Conservation (phyloP, 2,888 invertebrate species). For the Venusia cambrica region DNA sequence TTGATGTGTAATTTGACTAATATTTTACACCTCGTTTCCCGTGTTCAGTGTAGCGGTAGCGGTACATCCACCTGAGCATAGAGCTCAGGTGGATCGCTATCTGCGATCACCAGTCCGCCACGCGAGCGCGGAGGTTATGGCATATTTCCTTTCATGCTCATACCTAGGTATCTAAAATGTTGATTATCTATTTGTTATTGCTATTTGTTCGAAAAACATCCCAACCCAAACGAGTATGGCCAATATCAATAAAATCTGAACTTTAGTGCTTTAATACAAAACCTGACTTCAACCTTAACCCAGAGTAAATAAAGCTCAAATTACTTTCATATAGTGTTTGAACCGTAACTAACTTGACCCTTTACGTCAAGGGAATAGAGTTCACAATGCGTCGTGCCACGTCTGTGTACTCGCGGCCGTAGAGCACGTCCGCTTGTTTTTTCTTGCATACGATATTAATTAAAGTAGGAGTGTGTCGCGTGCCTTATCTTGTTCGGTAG, state of each 20-base stretch:
- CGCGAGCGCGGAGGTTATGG: too few relatives aligned
- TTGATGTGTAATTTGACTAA: too few relatives aligned
- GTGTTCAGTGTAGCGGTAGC: too few relatives aligned
- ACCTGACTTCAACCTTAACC: conserved; percentile 2
- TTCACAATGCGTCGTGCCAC: conserved; percentile 4
- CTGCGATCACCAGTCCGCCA: too few relatives aligned
- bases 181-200: too few relatives aligned
- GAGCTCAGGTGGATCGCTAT: too few relatives aligned
- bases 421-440: conserved; percentile 43
- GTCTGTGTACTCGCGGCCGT: conserved; percentile 3
- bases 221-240: neutral
- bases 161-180: too few relatives aligned
- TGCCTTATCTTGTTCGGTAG: conserved; percentile 45
- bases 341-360: too few relatives aligned
- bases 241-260: conserved; percentile 3
- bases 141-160: too few relatives aligned
- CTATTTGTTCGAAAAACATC: too few relatives aligned
- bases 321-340: conserved; percentile 5
- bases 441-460: conserved; percentile 48
- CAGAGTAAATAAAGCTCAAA: neutral
- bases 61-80: too few relatives aligned
- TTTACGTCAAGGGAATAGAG: neutral
- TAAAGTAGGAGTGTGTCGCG: conserved; percentile 50
- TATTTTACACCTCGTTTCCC: too few relatives aligned
- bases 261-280: neutral